Base-by-base conservation (phyloP, 1,140 invertebrate species). In the Pogonognathellus flavescens region DNA sequence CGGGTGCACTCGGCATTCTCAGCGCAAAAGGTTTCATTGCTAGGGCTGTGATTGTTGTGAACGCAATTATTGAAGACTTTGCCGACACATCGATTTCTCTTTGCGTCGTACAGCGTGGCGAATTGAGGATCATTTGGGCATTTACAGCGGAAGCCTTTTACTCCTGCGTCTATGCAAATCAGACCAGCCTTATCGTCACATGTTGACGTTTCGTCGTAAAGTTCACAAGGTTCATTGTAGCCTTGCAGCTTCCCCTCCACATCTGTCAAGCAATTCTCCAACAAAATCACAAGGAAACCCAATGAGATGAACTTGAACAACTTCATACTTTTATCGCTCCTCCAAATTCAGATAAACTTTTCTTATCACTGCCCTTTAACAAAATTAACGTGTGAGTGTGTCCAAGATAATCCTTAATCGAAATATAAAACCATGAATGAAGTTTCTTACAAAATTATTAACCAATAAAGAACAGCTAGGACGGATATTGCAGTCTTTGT, bases 181-280 rank as follows among this genome's bases (percentile, higher is more conserved):
- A 86, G 41, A 66, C 85, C 85, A 49, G 50, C 81, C 5, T 59
- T 55, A 80, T 70, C 57, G 57, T 86, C 70, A 80, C 85, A 86
- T 3, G 62, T n/a, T 57, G 66, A 41, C 13, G 41, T 18, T 50
- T 31, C 31, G 41, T 86, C 85, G 70, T 86, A 86, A 62, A 86
- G 81, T 52, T 83, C 85, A 80, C 85, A 86, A 49, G 70, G 81
- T 83, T 86, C 85, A 60, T 83, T 86, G 55, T 86, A 86, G 25
- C 59, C 82, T 62, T 83, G 82, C 11, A 83, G 22, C n/a, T 76
- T 76, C 14, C 66, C 66, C 16, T 41, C 31, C 5, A 49, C 31
- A 41, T 41, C 70, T 8, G 3, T 76, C 70, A 5, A 31, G 41
- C 31, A 76, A 49, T 49, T 76, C 70, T 76, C 41, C 9, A 76